phyloP scores from a whole-genome alignment of 2,113 vertebrate species.

The Noturus placidus region DNA sequence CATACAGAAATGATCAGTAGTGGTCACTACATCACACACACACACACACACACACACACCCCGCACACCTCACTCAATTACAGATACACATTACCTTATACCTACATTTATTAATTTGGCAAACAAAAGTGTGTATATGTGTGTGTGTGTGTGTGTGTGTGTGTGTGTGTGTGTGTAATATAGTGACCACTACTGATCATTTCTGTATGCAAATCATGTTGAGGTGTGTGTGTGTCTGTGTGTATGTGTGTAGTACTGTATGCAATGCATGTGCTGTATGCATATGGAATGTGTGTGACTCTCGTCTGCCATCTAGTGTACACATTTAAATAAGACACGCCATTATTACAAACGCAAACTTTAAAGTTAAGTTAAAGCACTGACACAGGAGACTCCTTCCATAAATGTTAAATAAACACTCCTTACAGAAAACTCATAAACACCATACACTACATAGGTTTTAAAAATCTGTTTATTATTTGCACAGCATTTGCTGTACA shows the following conservation, averaged over 20 bases:
- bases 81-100: slow-evolving; percentile 11
- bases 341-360: background rate
- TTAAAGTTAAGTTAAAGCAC: too few species aligned
- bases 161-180: slow-evolving; percentile 8
- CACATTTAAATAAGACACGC: background rate
- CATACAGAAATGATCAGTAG: background rate
- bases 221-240: slow-evolving; percentile 33
- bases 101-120: too few species aligned
- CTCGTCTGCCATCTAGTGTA: background rate
- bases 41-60: too few species aligned
- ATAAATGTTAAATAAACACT: too few species aligned
- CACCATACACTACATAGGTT: background rate
- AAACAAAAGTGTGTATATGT: background rate
- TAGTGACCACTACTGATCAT: too few species aligned
- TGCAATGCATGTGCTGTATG: too few species aligned
- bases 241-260: background rate
- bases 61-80: too few species aligned
- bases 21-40: background rate
- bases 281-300: background rate
- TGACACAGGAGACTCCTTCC: too few species aligned
- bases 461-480: background rate
- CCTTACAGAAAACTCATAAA: too few species aligned
- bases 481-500: background rate
- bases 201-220: too few species aligned
- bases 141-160: slow-evolving; percentile 28